Evolutionary conservation across 2,113 vertebrate species (phyloP).

Genomic region (Sitta europaea): DNA sequence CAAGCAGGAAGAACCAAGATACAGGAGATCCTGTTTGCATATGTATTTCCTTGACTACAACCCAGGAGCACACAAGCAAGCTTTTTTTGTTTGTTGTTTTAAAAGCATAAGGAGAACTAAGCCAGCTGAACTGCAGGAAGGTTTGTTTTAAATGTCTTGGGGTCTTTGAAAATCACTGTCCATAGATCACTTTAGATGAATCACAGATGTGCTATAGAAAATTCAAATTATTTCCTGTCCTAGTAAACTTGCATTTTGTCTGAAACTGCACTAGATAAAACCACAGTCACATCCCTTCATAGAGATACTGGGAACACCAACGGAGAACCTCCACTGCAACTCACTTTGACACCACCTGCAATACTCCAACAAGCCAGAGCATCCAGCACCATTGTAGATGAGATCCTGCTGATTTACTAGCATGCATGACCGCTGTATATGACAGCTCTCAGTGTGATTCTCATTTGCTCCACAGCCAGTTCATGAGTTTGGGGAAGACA

Average conservation of each 20-base stretch:
- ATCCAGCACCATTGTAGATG: neutral
- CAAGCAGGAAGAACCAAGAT: neutral
- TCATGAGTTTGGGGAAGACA: neutral
- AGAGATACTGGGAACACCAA: neutral
- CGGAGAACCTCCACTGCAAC: neutral
- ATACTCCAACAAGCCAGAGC: neutral
- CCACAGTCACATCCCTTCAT: neutral
- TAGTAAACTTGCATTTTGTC: neutral
- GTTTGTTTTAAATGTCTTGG: neutral
- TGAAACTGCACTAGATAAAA: neutral
- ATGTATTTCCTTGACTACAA: constrained; percentile 27
- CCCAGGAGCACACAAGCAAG: neutral
- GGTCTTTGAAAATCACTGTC: neutral
- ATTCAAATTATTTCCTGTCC: neutral
- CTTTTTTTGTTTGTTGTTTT: neutral
- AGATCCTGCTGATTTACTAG: neutral
- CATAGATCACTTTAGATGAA: neutral
- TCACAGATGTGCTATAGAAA: neutral
- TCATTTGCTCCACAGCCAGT: fast-evolving
- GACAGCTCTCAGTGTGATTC: fast-evolving
- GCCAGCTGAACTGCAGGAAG: neutral
- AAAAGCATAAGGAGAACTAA: neutral
- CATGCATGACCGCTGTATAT: fast-evolving
- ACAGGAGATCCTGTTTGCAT: constrained; percentile 21
- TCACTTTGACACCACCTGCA: neutral